Evolutionary conservation across 2,113 vertebrate genomes (phyloP).

Genomic region (Anolis carolinensis): DNA sequence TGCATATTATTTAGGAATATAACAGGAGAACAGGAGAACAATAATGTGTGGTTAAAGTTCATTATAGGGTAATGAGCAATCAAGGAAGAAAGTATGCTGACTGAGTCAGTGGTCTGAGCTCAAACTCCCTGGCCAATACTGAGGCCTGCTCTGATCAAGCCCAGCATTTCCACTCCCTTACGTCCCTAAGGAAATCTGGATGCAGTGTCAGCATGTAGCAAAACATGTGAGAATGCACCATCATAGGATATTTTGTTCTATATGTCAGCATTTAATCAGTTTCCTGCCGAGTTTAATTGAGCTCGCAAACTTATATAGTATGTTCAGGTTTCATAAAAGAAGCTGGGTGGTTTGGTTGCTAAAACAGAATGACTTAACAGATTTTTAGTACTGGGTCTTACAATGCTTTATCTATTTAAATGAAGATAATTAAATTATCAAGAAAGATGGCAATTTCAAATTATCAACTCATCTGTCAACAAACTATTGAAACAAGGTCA

Average conservation of each 20-base stretch:
- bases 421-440: slow-evolving; percentile 10
- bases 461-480: slow-evolving; percentile 8
- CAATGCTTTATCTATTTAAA: slow-evolving; percentile 10
- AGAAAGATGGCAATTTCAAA: slow-evolving; percentile 14
- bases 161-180: background rate
- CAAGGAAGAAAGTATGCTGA: background rate
- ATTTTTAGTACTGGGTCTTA: slow-evolving; percentile 7
- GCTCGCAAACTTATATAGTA: background rate
- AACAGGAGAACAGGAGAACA: background rate
- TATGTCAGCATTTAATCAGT: background rate
- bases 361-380: slow-evolving; percentile 8
- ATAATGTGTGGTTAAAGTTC: background rate
- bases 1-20: background rate
- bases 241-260: background rate
- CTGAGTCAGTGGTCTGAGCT: background rate
- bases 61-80: background rate
- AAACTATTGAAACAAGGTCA: slow-evolving; percentile 34
- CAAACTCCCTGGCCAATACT: background rate
- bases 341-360: background rate
- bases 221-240: background rate
- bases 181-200: background rate
- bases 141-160: background rate
- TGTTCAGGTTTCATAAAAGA: slow-evolving; percentile 26
- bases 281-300: slow-evolving; percentile 28
- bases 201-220: background rate